Evolutionary conservation across 35 echinoderm and acorn worm genomes (phyloP).

Genomic region (Eucidaris tribuloides): DNA sequence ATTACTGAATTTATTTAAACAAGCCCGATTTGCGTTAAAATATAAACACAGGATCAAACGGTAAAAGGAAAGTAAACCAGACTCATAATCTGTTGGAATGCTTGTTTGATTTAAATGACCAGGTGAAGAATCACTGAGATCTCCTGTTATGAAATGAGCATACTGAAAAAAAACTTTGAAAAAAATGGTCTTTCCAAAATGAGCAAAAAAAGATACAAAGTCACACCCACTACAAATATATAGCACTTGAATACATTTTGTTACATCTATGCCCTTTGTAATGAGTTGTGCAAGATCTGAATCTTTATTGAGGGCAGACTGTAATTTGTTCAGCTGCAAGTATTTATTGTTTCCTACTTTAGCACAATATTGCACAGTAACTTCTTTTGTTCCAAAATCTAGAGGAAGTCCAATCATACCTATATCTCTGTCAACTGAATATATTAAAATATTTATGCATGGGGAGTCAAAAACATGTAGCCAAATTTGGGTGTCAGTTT

Average conservation of each 20-base stretch:
- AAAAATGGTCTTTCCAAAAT: constrained; percentile 43
- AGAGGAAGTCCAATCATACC: constrained; percentile 28
- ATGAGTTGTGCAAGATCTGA: constrained; percentile 30
- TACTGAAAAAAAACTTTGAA: constrained; percentile 48
- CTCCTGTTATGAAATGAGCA: constrained; percentile 50
- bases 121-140: neutral
- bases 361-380: constrained; percentile 18
- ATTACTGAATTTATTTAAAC: constrained; percentile 20
- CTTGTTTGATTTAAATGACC: neutral
- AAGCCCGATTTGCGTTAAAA: constrained; percentile 53
- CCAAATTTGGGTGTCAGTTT: constrained; percentile 54
- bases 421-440: constrained; percentile 58
- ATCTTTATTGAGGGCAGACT: constrained; percentile 39
- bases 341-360: constrained; percentile 10
- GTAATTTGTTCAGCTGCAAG: constrained; percentile 36
- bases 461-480: constrained; percentile 37
- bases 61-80: constrained; percentile 68
- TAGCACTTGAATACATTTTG: constrained; percentile 38
- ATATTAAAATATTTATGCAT: constrained; percentile 24
- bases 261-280: neutral
- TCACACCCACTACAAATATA: constrained; percentile 73
- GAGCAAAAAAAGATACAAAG: constrained; percentile 75
- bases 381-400: neutral
- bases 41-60: constrained; percentile 57
- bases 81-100: neutral